Evolutionary conservation across 2,113 vertebrate species (phyloP).

Genomic region (Anarhynchus alexandrinus): DNA sequence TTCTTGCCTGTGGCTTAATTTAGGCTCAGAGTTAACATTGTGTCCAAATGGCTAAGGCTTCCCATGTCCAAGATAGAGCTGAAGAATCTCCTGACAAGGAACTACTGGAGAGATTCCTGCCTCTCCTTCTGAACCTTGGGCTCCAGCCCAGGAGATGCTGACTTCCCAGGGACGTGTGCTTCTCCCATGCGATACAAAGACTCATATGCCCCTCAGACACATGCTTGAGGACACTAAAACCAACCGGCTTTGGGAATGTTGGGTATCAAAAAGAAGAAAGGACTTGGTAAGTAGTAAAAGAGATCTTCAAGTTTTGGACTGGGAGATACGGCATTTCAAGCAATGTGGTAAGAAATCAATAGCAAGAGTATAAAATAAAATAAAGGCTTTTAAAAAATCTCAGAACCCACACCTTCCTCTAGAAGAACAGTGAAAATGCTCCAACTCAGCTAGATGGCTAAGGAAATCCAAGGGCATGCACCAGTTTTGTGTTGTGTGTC

Average conservation of each 20-base stretch:
- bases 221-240: not conserved
- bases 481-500: not conserved
- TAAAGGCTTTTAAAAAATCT: not conserved
- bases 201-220: not conserved
- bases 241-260: not conserved
- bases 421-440: not conserved
- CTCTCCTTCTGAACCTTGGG: not conserved
- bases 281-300: not conserved
- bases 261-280: not conserved
- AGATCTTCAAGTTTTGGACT: not conserved
- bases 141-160: not conserved
- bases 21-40: not conserved
- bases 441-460: not conserved
- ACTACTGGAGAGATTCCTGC: not conserved
- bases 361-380: not conserved
- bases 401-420: not conserved
- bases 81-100: not conserved
- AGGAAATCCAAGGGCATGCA: not conserved
- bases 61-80: not conserved
- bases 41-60: not conserved
- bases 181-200: not conserved
- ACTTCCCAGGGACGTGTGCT: not conserved
- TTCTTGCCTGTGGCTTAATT: not conserved
- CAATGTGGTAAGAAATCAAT: not conserved
- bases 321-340: not conserved